Evolutionary conservation across 2,113 vertebrate species (phyloP), one percentile per base, ranked within the genome.

Genomic region (Istiophorus platypterus): DNA sequence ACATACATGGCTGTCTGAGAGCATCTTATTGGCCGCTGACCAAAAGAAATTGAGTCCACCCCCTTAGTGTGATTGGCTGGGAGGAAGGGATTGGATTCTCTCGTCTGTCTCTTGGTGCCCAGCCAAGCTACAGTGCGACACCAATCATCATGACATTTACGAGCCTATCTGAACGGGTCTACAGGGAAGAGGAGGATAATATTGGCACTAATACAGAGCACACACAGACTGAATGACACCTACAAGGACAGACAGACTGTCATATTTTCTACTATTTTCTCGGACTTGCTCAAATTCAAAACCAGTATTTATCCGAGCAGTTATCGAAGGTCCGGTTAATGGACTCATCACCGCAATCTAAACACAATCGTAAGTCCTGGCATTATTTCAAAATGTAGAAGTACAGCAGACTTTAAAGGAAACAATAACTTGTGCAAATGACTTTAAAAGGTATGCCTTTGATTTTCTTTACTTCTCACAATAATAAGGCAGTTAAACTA

Each of bases 121-220:
- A 51, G 78, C 84, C 81, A 88, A 81, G 75, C 24, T 74, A 75
- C 52, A 71, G 42, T 59, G 65, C 11, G 0, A 71, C 88, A 91
- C 81, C 64, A 82, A 85, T 87, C 86, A 87, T 24, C 2, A 12
- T 76, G 87, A 91, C 85, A 82, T 84, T 92, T 89, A 81, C 12
- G 78, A 83, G 70, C 67, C 61, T 56, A 39, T 67, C 69, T 85
- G 62, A 62, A 76, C 34, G 18, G 9, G 73, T 59, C 72, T 65
- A 57, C 64, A 51, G 63, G 15, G 31, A 65, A 26, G 63, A n/a
- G 24, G 31, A 79, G 34, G 34, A 83, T 22, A 51, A 84, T 34
- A 56, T n/a, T 22, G 51, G 29, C 58, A 59, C 54, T 9, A 37
- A 80, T 51, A 52, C 29, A 29, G 13, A 72, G 62, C 49, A 64